Percentiles rank a stretch among this genome's conserved stretches.
phyloP scores from a whole-genome alignment of 2,113 vertebrate genomes.

The Melospiza melodia region DNA sequence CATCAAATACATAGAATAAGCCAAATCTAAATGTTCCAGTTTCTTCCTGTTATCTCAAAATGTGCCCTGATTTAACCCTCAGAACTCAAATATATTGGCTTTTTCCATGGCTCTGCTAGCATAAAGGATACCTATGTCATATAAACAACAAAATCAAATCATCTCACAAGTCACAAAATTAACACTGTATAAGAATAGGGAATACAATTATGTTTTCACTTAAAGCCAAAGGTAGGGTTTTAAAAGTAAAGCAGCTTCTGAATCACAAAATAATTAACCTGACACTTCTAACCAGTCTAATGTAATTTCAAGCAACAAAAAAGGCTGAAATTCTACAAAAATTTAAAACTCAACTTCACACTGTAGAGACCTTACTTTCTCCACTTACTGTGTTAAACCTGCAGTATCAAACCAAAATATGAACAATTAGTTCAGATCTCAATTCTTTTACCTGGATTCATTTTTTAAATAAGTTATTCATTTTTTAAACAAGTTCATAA shows the following conservation, averaged over 20 bases:
- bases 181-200: neutral
- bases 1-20: neutral
- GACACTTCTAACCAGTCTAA: neutral
- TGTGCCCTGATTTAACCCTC: neutral
- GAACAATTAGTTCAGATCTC: neutral
- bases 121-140: neutral
- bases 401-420: neutral
- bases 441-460: neutral
- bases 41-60: neutral
- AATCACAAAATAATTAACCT: neutral
- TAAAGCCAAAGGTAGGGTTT: neutral
- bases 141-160: neutral
- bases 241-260: neutral
- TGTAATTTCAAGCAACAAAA: neutral
- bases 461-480: neutral
- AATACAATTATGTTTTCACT: neutral
- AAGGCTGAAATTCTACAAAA: neutral
- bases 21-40: neutral
- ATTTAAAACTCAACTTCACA: neutral
- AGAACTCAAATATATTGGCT: neutral
- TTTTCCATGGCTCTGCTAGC: neutral
- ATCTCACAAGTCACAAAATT: neutral
- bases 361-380: neutral
- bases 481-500: neutral
- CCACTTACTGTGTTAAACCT: neutral